A percentile compares a stretch with the other conserved stretches of the same genome.
Conservation (phyloP, 2,797 vertebrate genomes). For the Ctenopoma kingsleyae region DNA sequence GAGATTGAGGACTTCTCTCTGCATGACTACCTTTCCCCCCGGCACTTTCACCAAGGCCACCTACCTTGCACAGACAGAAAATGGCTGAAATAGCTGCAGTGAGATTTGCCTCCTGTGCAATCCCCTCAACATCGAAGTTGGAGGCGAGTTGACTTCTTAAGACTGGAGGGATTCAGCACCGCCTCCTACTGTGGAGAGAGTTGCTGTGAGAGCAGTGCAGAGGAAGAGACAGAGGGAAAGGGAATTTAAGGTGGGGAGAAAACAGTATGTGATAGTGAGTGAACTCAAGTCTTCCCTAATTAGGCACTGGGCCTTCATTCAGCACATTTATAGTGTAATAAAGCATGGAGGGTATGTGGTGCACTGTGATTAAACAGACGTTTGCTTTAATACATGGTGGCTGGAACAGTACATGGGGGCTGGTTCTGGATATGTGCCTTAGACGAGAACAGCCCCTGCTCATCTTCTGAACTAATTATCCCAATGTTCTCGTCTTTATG, state of each 20-base stretch:
- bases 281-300: conserved; percentile 75
- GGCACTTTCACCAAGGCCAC: conserved; percentile 56
- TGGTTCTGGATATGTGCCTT: conserved; percentile 63
- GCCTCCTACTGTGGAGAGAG: conserved; percentile 56
- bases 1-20: conserved; percentile 63
- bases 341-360: conserved; percentile 66
- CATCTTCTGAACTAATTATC: conserved; percentile 78
- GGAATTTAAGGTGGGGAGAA: conserved; percentile 42
- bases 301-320: conserved; percentile 70
- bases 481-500: conserved; percentile 60
- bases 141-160: conserved; percentile 70
- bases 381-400: conserved; percentile 74
- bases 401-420: conserved; percentile 56
- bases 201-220: conserved; percentile 34
- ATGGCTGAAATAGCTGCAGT: conserved; percentile 66
- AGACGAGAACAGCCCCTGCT: conserved; percentile 59
- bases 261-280: conserved; percentile 44
- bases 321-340: conserved; percentile 77
- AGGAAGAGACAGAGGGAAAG: conserved; percentile 19
- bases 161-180: conserved; percentile 44
- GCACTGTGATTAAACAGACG: conserved; percentile 75
- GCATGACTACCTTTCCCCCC: conserved; percentile 47
- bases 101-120: conserved; percentile 71
- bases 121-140: conserved; percentile 63
- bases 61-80: conserved; percentile 64